Conservation (phyloP, 1,140 invertebrate genomes). For the Gonatopus flavifemur region DNA sequence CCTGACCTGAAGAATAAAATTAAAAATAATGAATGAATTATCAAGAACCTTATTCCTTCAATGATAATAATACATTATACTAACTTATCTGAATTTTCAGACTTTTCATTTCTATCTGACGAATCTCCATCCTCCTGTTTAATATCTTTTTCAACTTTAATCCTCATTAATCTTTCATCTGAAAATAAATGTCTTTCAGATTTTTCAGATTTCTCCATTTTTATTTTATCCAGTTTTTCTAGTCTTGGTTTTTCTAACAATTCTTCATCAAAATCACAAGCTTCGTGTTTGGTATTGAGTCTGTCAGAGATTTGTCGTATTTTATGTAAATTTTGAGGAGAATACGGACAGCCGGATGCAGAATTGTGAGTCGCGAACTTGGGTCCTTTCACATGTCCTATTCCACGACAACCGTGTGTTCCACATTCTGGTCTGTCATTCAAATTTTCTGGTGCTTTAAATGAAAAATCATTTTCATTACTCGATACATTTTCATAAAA, state of each 20-base stretch:
- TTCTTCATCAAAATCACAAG: slow-evolving; percentile 48
- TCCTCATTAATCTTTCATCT: slow-evolving; percentile 36
- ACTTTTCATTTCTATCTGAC: slow-evolving; percentile 44
- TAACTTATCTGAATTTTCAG: slow-evolving; percentile 26
- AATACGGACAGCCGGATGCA: slow-evolving; percentile 83
- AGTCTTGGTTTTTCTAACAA: slow-evolving; percentile 38
- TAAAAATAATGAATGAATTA: slow-evolving; percentile 13
- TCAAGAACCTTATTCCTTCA: not conserved
- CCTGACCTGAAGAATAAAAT: slow-evolving; percentile 34
- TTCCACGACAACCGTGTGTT: slow-evolving; percentile 76
- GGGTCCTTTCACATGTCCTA: slow-evolving; percentile 76
- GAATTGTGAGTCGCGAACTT: slow-evolving; percentile 76
- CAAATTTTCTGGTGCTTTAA: slow-evolving; percentile 64
- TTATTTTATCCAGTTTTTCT: slow-evolving; percentile 45
- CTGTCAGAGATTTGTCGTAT: slow-evolving; percentile 62
- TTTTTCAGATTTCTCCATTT: slow-evolving; percentile 40
- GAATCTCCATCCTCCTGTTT: slow-evolving; percentile 50
- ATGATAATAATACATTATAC: not conserved
- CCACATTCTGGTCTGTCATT: slow-evolving; percentile 67
- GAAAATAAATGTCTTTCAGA: slow-evolving; percentile 30
- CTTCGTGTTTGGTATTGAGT: slow-evolving; percentile 50
- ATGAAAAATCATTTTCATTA: not conserved
- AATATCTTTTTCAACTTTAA: slow-evolving; percentile 44
- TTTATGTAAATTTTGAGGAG: slow-evolving; percentile 68
- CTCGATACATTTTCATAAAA: not conserved